phyloP scores from a whole-genome alignment of 2,888 invertebrate genomes.

The Agrochola litura region DNA sequence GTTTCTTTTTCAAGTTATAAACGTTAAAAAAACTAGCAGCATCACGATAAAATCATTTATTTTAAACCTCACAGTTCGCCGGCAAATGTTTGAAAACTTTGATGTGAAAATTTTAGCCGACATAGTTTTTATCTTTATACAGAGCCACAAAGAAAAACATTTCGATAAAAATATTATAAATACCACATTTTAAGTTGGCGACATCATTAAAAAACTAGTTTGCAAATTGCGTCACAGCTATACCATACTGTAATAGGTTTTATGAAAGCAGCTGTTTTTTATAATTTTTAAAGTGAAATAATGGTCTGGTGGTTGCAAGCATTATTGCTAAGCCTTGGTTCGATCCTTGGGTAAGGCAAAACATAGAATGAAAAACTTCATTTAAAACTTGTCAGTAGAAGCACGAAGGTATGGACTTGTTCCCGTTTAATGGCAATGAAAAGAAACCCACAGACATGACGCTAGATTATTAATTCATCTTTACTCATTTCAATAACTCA shows the following conservation, averaged over 20 bases:
- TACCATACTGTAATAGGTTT: not conserved
- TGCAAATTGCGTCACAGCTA: constrained; percentile 8
- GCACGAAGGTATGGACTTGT: not conserved
- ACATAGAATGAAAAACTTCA: too few species aligned
- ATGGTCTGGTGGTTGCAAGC: not conserved
- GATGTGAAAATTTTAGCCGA: constrained; percentile 36
- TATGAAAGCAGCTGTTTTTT: not conserved
- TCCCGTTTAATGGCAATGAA: not conserved
- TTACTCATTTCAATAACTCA: not conserved
- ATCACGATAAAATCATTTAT: constrained; percentile 12
- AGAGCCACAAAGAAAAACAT: constrained; percentile 14
- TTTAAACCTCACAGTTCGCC: constrained; percentile 22
- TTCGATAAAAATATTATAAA: constrained; percentile 18
- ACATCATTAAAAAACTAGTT: constrained; percentile 46
- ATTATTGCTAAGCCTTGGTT: too few species aligned
- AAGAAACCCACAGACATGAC: too few species aligned
- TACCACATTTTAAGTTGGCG: not conserved
- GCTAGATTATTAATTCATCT: not conserved
- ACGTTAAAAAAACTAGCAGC: constrained; percentile 5
- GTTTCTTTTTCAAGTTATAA: not conserved
- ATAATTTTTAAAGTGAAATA: not conserved
- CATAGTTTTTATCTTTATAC: constrained; percentile 19
- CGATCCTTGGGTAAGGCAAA: not conserved
- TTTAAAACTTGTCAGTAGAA: not conserved
- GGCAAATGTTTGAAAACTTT: constrained; percentile 40